phyloP scores from a whole-genome alignment of 2,888 invertebrate genomes.

The Nephrocerus scutellatus region DNA sequence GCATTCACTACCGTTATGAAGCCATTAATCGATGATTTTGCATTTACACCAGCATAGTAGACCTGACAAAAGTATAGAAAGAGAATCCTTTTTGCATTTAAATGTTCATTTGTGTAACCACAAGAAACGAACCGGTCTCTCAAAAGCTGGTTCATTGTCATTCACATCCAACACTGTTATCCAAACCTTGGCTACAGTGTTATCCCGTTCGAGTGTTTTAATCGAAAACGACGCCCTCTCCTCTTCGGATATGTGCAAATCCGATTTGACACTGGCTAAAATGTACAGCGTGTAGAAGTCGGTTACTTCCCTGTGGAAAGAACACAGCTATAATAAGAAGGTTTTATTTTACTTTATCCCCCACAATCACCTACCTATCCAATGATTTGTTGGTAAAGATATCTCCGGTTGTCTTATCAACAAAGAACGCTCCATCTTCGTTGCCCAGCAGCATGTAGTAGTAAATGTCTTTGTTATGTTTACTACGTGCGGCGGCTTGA shows the following conservation, averaged over 20 bases:
- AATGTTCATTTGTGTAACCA: background rate
- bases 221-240: constrained; percentile 49
- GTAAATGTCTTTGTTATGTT: constrained; percentile 73
- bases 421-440: constrained; percentile 65
- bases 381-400: constrained; percentile 72
- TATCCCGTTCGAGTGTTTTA: constrained; percentile 52
- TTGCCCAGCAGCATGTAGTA: constrained; percentile 77
- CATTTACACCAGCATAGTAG: constrained; percentile 59
- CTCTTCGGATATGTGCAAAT: constrained; percentile 56
- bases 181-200: constrained; percentile 63
- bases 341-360: background rate
- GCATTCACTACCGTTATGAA: constrained; percentile 70
- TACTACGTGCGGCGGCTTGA: constrained; percentile 56
- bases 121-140: constrained; percentile 41
- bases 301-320: constrained; percentile 57
- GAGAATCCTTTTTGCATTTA: constrained; percentile 27
- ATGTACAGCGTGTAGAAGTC: constrained; percentile 69
- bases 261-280: constrained; percentile 76
- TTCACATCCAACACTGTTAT: constrained; percentile 74
- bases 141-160: constrained; percentile 74
- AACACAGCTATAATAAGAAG: background rate
- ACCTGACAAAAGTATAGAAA: constrained; percentile 21
- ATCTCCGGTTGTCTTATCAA: constrained; percentile 74
- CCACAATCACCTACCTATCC: constrained; percentile 54
- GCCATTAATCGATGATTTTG: constrained; percentile 69